These are phyloP conservation scores for Galerucella calmariensis DNA, from an alignment of 2,888 invertebrate species.

Conservation along the genomic window DNA sequence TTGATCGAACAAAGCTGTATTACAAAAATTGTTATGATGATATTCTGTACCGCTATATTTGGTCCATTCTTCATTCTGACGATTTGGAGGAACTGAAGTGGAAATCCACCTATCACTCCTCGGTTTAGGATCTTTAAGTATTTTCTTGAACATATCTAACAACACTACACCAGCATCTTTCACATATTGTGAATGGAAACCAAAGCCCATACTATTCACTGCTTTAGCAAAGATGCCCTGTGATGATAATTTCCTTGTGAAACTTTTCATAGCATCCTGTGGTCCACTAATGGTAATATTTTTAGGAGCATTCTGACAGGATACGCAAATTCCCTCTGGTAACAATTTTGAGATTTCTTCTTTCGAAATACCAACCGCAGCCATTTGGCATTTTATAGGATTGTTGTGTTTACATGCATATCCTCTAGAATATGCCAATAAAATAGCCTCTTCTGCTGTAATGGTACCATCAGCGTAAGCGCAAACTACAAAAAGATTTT, in stretches of 20 bases:
- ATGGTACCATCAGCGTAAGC: constrained; percentile 74
- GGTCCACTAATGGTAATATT: constrained; percentile 94
- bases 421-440: constrained; percentile 71
- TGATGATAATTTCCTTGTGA: constrained; percentile 73
- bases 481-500: constrained; percentile 60
- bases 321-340: constrained; percentile 82
- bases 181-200: constrained; percentile 86
- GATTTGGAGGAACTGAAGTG: constrained; percentile 69
- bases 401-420: constrained; percentile 61
- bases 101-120: constrained; percentile 86
- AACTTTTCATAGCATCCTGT: constrained; percentile 73
- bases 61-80: constrained; percentile 77
- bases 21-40: constrained; percentile 85
- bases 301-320: constrained; percentile 88
- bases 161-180: constrained; percentile 71
- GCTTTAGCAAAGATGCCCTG: constrained; percentile 80
- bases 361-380: constrained; percentile 73
- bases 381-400: constrained; percentile 59
- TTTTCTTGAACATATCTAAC: constrained; percentile 71
- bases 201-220: constrained; percentile 82
- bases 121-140: constrained; percentile 73
- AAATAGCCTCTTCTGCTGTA: constrained; percentile 71
- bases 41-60: constrained; percentile 82
- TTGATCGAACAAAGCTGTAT: constrained; percentile 75
- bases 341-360: constrained; percentile 66